phyloP scores from a whole-genome alignment of 2,797 vertebrate genomes.

The Antennarius maculatus region DNA sequence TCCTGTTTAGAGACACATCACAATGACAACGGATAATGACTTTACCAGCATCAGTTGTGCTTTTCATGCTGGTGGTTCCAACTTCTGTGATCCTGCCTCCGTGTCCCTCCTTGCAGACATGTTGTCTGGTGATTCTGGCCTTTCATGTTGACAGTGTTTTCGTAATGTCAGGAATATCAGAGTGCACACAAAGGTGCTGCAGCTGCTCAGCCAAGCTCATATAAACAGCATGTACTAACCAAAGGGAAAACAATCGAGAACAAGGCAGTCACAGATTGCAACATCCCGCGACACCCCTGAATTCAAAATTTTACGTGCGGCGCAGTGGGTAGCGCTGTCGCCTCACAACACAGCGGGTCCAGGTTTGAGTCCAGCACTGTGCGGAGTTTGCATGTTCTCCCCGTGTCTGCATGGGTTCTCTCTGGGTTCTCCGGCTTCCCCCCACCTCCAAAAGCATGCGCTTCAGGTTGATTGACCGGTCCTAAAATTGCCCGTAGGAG shows the following conservation, averaged over 20 bases:
- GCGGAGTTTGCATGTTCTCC: no score
- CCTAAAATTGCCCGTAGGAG: no score
- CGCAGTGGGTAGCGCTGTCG: no score
- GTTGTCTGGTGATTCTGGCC: constrained; percentile 26
- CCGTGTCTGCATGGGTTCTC: no score
- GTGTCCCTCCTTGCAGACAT: constrained; percentile 1
- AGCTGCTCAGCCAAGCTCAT: constrained; percentile 32
- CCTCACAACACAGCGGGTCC: no score
- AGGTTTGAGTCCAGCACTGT: no score
- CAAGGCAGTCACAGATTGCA: background rate
- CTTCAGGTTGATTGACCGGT: no score
- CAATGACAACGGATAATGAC: constrained; percentile 25
- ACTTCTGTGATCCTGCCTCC: constrained; percentile 10
- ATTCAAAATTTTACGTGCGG: no score
- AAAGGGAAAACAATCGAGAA: constrained; percentile 28
- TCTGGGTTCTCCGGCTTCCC: no score
- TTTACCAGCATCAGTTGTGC: constrained; percentile 36
- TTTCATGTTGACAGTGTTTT: constrained; percentile 35
- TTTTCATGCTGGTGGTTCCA: constrained; percentile 11
- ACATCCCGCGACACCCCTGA: no score
- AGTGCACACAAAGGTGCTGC: constrained; percentile 10
- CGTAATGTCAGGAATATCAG: constrained; percentile 34
- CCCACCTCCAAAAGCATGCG: no score
- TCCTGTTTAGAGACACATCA: constrained; percentile 8
- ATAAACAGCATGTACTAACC: constrained; percentile 28